phyloP scores from a whole-genome alignment of 2,888 invertebrate species.

The Stenoptilia bipunctidactyla region DNA sequence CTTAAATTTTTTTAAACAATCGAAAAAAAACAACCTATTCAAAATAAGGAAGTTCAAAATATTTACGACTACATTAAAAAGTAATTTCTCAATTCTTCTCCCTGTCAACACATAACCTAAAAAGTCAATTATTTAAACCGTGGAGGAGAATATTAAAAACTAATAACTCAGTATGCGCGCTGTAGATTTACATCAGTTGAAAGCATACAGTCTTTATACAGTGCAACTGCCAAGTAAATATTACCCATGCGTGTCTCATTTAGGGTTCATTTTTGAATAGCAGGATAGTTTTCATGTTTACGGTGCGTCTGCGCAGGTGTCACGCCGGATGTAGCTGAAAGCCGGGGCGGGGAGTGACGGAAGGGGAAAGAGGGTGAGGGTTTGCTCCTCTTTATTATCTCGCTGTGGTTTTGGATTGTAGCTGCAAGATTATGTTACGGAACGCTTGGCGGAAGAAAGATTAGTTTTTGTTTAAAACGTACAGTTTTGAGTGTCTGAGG shows the following conservation, averaged over 20 bases:
- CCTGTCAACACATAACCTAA: constrained; percentile 40
- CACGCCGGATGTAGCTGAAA: constrained; percentile 60
- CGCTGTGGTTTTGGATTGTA: background rate
- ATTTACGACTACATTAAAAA: no score
- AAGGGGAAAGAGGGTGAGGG: constrained; percentile 17
- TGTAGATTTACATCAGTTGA: constrained; percentile 3
- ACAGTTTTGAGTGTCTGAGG: background rate
- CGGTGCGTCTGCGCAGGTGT: constrained; percentile 56
- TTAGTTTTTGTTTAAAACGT: background rate
- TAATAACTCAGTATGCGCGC: constrained; percentile 40
- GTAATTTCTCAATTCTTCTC: background rate
- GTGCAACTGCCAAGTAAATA: background rate
- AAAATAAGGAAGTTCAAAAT: no score
- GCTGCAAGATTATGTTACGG: background rate
- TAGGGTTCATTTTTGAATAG: constrained; percentile 1
- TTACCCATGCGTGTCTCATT: background rate
- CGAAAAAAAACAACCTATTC: no score
- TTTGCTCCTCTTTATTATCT: background rate
- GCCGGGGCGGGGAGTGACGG: constrained; percentile 18
- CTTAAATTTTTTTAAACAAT: no score
- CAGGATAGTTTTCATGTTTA: constrained; percentile 9
- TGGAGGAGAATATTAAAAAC: constrained; percentile 54
- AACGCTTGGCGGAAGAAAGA: background rate
- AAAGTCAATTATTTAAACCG: constrained; percentile 47
- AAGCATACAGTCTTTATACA: constrained; percentile 1